Evolutionary conservation across 2,113 vertebrate species (phyloP), one percentile per base, ranked within the genome.

Genomic region (Panurus biarmicus): DNA sequence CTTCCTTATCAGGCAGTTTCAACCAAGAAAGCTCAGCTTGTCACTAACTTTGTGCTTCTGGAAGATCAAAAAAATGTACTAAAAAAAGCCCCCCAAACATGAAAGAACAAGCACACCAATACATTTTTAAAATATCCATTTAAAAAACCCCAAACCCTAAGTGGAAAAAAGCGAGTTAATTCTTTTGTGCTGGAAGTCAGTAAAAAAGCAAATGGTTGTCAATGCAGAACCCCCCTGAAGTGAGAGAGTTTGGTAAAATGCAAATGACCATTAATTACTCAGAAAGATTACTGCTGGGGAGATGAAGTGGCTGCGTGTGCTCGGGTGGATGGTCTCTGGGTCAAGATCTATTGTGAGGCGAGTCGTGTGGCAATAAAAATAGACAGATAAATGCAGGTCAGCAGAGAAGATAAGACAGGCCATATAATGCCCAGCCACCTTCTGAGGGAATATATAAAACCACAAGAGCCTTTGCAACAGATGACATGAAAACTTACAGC

Each of bases 401-500:
- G 83, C 78, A 75, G 85, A 77, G 85, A 23, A 87, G 54, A 92
- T 89, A 86, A 86, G 94, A 87, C 81, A 89, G 77, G 89, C 76
- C 76, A 5, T 91, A 82, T 95, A 91, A 79, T 45, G 89, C 93
- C 33, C 29, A 97, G 85, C 91, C 58, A 65, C 87, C 28, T 36
- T 81, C 78, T 82, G 87, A 79, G 72, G 71, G 88, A 80, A 77
- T 58, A 24, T 93, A 79, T 95, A 95, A 88, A 96, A 96, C 84
- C 24, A 12, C 70, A 73, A 79, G 71, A 67, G 62, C 85, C 78
- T 95, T 94, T 96, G 83, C 67, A 57, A 89, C 83, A 95, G 89
- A 94, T 94, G 96, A 96, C 60, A 36, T 85, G 92, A 93, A 97
- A 97, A 96, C 96, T 95, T 97, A 96, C 69, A 95, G 96, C 96